Conservation (phyloP, 53 echinoderm and acorn worm species). For the Holothuria scabra region DNA sequence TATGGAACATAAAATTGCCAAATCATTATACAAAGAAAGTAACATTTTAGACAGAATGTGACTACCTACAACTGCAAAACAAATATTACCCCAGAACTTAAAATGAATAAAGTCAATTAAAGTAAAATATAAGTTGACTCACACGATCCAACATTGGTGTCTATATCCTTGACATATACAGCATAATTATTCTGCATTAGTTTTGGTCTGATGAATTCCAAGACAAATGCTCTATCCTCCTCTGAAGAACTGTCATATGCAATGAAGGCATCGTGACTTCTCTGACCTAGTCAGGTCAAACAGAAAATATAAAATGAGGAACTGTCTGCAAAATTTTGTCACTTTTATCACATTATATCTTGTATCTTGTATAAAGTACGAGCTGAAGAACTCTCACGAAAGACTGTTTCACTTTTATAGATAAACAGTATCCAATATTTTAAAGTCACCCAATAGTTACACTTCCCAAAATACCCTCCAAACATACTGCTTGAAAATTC, state of each 20-base stretch:
- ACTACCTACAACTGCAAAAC: too few species aligned
- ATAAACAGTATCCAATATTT: background rate
- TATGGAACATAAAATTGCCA: too few species aligned
- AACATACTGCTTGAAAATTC: too few species aligned
- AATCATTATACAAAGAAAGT: too few species aligned
- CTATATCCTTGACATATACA: slow-evolving; percentile 41
- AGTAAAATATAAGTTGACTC: background rate
- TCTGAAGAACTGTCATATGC: slow-evolving; percentile 43
- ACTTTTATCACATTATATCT: too few species aligned
- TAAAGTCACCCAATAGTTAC: background rate
- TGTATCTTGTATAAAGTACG: too few species aligned
- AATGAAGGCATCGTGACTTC: slow-evolving; percentile 35
- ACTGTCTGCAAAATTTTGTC: too few species aligned
- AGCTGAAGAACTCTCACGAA: too few species aligned
- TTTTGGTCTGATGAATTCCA: slow-evolving; percentile 33
- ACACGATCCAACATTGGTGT: slow-evolving; percentile 15
- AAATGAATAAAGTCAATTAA: too few species aligned
- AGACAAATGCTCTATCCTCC: slow-evolving; percentile 16
- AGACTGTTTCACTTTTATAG: background rate
- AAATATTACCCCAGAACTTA: too few species aligned
- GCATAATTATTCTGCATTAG: slow-evolving; percentile 8
- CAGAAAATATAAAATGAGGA: too few species aligned
- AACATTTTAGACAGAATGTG: too few species aligned
- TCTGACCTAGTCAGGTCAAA: background rate
- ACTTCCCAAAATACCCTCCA: background rate